Conservation (phyloP, 2,888 invertebrate genomes). For the Cephus nigrinus region DNA sequence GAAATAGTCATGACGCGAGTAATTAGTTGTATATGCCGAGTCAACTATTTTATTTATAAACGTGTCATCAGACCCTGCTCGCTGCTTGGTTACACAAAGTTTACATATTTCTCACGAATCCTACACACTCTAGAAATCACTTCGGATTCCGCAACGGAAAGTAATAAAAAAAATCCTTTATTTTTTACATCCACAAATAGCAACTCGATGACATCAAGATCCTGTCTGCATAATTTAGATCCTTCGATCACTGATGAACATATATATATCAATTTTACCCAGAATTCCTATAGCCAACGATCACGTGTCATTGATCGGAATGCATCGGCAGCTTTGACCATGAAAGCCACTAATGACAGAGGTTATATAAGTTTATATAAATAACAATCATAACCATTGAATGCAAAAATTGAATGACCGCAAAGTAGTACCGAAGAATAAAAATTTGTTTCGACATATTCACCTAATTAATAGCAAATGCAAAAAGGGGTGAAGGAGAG, state of each 20-base stretch:
- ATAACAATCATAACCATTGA: not conserved
- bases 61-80: too few species aligned
- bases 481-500: not conserved
- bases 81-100: too few species aligned
- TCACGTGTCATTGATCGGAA: not conserved
- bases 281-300: not conserved
- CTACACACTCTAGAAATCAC: too few species aligned
- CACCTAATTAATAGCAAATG: not conserved
- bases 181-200: not conserved
- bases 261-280: not conserved
- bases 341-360: not conserved
- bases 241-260: not conserved
- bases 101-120: too few species aligned
- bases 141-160: too few species aligned
- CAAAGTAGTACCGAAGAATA: not conserved
- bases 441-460: not conserved
- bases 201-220: not conserved
- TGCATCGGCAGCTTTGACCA: not conserved
- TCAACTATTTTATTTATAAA: too few species aligned
- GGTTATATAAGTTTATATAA: not conserved
- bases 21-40: too few species aligned
- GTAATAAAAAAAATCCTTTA: too few species aligned
- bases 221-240: not conserved
- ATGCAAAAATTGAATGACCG: not conserved
- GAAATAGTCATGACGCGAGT: too few species aligned